Percentiles rank a stretch among this genome's conserved stretches.
These are phyloP conservation scores for Sebastes fasciatus DNA, from an alignment of 2,113 vertebrate genomes.

Conservation along the genomic window DNA sequence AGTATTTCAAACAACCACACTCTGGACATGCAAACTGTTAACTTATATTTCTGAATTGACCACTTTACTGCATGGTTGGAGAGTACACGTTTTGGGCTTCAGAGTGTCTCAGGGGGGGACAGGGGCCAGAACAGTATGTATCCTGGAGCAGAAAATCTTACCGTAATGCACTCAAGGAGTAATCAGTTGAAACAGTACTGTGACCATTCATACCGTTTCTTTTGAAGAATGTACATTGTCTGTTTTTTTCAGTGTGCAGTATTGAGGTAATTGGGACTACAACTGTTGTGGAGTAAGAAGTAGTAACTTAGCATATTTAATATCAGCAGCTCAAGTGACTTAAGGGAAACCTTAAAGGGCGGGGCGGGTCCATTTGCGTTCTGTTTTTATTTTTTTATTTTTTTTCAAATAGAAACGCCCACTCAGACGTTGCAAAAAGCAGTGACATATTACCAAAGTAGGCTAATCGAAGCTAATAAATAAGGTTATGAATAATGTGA, in stretches of 20 bases:
- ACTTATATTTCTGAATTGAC: slow-evolving; percentile 34
- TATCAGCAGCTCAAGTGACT: background rate
- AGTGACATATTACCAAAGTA: too few relatives aligned
- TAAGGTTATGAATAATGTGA: too few relatives aligned
- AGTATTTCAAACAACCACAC: slow-evolving; percentile 34
- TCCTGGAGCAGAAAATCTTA: background rate
- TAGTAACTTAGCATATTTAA: slow-evolving; percentile 4
- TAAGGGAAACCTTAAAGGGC: background rate
- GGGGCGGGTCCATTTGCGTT: too few relatives aligned
- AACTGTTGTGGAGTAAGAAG: background rate
- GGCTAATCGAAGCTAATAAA: too few relatives aligned
- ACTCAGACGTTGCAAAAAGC: too few relatives aligned
- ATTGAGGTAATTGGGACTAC: background rate
- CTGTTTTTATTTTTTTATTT: too few relatives aligned
- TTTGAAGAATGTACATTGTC: background rate
- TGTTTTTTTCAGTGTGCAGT: background rate
- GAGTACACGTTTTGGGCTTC: background rate
- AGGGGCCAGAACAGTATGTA: background rate
- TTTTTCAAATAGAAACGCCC: too few relatives aligned
- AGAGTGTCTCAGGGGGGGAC: background rate
- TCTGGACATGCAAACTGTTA: slow-evolving; percentile 40
- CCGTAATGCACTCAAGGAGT: background rate
- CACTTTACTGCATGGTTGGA: slow-evolving; percentile 35
- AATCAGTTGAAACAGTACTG: background rate
- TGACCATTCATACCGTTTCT: background rate